phyloP scores from a whole-genome alignment of 2,888 invertebrate species.

The Gortyna flavago region DNA sequence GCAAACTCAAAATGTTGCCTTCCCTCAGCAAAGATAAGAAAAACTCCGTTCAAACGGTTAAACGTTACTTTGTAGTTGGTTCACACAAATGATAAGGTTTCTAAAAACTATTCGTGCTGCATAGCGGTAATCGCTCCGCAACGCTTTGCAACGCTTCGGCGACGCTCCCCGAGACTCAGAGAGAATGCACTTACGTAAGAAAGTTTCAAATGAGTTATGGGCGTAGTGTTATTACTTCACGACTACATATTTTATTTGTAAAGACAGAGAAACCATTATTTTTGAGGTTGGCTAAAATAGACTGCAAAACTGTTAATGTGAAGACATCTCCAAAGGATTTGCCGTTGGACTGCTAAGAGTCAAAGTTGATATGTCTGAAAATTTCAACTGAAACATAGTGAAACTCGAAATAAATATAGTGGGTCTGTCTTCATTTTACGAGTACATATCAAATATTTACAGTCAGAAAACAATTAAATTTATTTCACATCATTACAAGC shows the following conservation, averaged over 20 bases:
- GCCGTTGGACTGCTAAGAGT: background rate
- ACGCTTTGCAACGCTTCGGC: conserved; percentile 16
- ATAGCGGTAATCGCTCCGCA: conserved; percentile 28
- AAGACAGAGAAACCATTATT: background rate
- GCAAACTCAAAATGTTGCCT: conserved; percentile 7
- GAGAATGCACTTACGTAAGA: conserved; percentile 36
- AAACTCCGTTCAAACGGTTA: conserved; percentile 17
- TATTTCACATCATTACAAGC: background rate
- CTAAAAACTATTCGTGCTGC: conserved; percentile 43
- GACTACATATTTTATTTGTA: background rate
- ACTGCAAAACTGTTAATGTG: background rate
- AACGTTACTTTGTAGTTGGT: conserved; percentile 22
- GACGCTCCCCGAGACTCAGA: background rate
- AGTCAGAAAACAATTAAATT: conserved; percentile 10
- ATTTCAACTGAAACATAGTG: background rate
- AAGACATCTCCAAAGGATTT: background rate
- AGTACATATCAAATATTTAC: background rate
- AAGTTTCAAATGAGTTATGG: conserved; percentile 46
- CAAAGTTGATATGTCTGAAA: background rate
- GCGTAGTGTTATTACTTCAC: conserved; percentile 31
- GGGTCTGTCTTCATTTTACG: background rate
- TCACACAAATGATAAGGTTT: conserved; percentile 29
- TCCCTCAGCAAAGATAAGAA: conserved; percentile 5
- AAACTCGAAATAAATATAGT: background rate
- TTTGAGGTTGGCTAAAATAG: background rate